These are phyloP conservation scores for Sarcophaga variegata DNA, from an alignment of 2,888 invertebrate genomes.

Conservation along the genomic window DNA sequence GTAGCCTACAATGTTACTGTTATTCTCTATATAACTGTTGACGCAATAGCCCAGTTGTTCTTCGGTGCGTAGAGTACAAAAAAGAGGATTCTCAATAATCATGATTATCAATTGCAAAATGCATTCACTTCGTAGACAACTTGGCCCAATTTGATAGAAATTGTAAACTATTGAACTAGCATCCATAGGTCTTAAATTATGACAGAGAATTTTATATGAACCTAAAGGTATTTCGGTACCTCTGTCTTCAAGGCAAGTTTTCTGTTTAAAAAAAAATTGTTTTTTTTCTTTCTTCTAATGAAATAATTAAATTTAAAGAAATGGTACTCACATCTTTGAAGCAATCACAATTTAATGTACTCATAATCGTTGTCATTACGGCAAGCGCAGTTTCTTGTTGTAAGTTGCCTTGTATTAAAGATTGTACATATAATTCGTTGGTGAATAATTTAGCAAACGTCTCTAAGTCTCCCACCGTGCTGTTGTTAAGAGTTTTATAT, in stretches of 20 bases:
- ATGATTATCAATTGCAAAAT: slow-evolving; percentile 90
- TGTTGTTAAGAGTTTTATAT: slow-evolving; percentile 83
- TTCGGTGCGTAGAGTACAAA: slow-evolving; percentile 92
- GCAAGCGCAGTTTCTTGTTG: slow-evolving; percentile 84
- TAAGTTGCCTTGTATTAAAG: slow-evolving; percentile 91
- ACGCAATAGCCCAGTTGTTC: slow-evolving; percentile 96
- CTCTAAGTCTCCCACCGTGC: slow-evolving; percentile 85
- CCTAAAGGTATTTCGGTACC: slow-evolving; percentile 87
- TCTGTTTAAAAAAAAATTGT: too few species aligned
- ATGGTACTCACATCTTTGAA: slow-evolving; percentile 74
- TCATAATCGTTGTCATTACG: slow-evolving; percentile 84
- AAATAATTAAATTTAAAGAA: too few species aligned
- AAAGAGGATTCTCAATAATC: slow-evolving; percentile 93
- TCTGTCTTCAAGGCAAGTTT: not conserved
- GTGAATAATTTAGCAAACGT: slow-evolving; percentile 85
- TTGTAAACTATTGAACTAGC: slow-evolving; percentile 91
- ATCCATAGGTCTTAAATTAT: slow-evolving; percentile 88
- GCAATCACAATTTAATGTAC: slow-evolving; percentile 83
- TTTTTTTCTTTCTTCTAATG: too few species aligned
- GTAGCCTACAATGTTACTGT: slow-evolving; percentile 90
- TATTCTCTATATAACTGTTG: slow-evolving; percentile 86
- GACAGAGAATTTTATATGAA: slow-evolving; percentile 85
- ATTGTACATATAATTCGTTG: slow-evolving; percentile 86
- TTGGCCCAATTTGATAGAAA: slow-evolving; percentile 91
- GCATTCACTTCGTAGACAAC: slow-evolving; percentile 84